Evolutionary conservation across 2,113 vertebrate species (phyloP).

Genomic region (Chionodraco myersi): DNA sequence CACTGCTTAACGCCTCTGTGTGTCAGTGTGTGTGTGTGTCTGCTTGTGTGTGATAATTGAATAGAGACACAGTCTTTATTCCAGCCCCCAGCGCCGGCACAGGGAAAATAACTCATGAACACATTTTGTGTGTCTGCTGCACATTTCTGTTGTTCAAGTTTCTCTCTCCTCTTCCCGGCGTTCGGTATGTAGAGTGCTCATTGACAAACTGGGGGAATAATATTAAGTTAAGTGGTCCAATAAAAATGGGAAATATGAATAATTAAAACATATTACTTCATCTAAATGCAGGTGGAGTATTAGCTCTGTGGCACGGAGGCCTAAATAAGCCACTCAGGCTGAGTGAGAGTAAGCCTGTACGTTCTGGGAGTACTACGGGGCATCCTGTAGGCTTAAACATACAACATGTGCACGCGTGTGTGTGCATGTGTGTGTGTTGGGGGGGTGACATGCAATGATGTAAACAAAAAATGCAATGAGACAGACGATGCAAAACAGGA

Average conservation of each 20-base stretch:
- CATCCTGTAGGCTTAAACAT: slow-evolving; percentile 27
- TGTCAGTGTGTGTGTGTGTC: slow-evolving; percentile 33
- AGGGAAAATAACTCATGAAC: slow-evolving; percentile 74
- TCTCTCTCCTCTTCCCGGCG: slow-evolving; percentile 37
- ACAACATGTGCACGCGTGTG: not conserved
- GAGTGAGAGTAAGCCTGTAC: slow-evolving; percentile 14
- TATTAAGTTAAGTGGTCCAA: slow-evolving; percentile 69
- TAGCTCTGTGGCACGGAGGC: slow-evolving; percentile 27
- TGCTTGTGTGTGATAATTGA: slow-evolving; percentile 75
- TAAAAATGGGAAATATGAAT: slow-evolving; percentile 74
- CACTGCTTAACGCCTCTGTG: slow-evolving; percentile 74
- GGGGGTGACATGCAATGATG: slow-evolving; percentile 24
- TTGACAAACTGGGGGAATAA: slow-evolving; percentile 66
- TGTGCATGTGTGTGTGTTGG: too few species aligned
- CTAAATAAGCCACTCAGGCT: slow-evolving; percentile 38
- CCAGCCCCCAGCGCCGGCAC: slow-evolving; percentile 61
- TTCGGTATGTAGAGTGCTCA: slow-evolving; percentile 42
- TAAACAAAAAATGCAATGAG: slow-evolving; percentile 29
- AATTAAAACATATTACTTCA: slow-evolving; percentile 77
- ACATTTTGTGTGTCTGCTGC: slow-evolving; percentile 60
- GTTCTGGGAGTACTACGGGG: slow-evolving; percentile 14
- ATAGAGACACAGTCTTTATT: slow-evolving; percentile 77
- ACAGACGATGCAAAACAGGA: slow-evolving; percentile 54
- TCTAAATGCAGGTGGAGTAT: slow-evolving; percentile 61
- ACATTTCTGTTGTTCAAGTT: slow-evolving; percentile 67